These are phyloP conservation scores for Griposia aprilina DNA, from an alignment of 2,888 invertebrate species.

Conservation along the genomic window DNA sequence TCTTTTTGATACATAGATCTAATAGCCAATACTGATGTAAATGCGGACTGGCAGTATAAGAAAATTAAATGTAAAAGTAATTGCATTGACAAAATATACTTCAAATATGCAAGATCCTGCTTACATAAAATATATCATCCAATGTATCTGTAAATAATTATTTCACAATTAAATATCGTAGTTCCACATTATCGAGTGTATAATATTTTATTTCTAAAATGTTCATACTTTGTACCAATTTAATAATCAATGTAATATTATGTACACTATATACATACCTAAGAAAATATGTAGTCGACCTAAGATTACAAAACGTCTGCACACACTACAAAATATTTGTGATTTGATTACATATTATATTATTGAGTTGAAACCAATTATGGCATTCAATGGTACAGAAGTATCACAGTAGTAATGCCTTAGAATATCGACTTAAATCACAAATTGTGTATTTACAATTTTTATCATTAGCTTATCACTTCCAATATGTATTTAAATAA, in stretches of 20 bases:
- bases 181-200: constrained; percentile 71
- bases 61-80: constrained; percentile 71
- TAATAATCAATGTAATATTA: constrained; percentile 68
- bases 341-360: constrained; percentile 61
- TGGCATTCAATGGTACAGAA: constrained; percentile 77
- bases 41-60: constrained; percentile 85
- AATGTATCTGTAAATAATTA: constrained; percentile 62
- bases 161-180: constrained; percentile 66
- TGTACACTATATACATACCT: constrained; percentile 81
- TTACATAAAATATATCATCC: constrained; percentile 72
- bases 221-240: constrained; percentile 69
- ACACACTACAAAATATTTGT: constrained; percentile 62
- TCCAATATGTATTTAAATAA: constrained; percentile 60
- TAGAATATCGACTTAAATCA: constrained; percentile 62
- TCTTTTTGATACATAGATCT: constrained; percentile 64
- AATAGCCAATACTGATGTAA: constrained; percentile 73
- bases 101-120: constrained; percentile 83
- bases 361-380: constrained; percentile 58
- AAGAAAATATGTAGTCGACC: constrained; percentile 70
- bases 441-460: constrained; percentile 65
- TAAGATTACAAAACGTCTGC: constrained; percentile 67
- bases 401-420: constrained; percentile 78
- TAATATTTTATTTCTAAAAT: constrained; percentile 60
- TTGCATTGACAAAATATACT: constrained; percentile 76
- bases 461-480: constrained; percentile 59